Conservation (phyloP, 1,140 invertebrate species). For the Maniola jurtina region DNA sequence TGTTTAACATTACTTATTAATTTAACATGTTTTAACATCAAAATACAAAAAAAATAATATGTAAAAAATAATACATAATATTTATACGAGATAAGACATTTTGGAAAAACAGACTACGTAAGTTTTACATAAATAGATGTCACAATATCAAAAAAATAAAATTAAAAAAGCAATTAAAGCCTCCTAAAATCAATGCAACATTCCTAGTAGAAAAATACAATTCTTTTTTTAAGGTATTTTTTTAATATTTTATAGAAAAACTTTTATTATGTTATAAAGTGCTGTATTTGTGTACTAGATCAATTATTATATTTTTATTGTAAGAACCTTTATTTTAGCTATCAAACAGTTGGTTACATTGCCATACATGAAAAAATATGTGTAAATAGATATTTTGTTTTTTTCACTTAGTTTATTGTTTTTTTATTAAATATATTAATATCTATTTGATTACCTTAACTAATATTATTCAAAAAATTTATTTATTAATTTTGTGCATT, state of each 20-base stretch:
- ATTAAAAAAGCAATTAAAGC: constrained; percentile 3
- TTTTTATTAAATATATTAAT: constrained; percentile 28
- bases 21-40: constrained; percentile 4
- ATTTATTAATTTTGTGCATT: constrained; percentile 53
- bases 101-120: not conserved
- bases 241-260: constrained; percentile 25
- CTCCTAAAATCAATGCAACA: constrained; percentile 20
- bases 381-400: constrained; percentile 28
- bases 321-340: constrained; percentile 15
- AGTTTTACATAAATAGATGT: not conserved
- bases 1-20: constrained; percentile 18
- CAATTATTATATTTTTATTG: constrained; percentile 15
- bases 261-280: constrained; percentile 14
- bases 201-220: constrained; percentile 40
- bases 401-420: constrained; percentile 28
- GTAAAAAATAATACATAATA: not conserved
- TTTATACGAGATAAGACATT: not conserved
- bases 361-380: constrained; percentile 26
- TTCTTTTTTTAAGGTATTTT: constrained; percentile 19
- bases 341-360: constrained; percentile 23
- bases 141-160: not conserved
- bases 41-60: not conserved
- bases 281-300: constrained; percentile 22
- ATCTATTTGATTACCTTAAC: constrained; percentile 13
- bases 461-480: constrained; percentile 30